These are phyloP conservation scores for Channa argus DNA, from an alignment of 2,113 vertebrate species.

Conservation along the genomic window DNA sequence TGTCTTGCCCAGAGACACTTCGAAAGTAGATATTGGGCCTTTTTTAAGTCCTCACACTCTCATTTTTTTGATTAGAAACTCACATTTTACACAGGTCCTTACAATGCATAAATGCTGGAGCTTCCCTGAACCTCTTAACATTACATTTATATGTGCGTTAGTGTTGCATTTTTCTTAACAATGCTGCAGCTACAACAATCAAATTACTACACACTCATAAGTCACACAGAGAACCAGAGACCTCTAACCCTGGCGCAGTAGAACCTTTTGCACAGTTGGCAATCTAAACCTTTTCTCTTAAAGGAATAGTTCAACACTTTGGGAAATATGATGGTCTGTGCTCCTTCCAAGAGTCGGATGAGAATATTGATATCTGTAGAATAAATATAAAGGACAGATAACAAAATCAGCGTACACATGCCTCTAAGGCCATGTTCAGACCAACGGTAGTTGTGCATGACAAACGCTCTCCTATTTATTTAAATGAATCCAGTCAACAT, in stretches of 20 bases:
- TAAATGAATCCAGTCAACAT: background rate
- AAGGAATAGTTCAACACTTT: background rate
- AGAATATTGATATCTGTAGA: background rate
- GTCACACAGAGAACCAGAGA: background rate
- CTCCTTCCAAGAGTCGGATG: background rate
- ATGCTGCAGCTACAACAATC: background rate
- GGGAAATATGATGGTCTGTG: background rate
- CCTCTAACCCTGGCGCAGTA: background rate
- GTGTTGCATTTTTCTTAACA: background rate
- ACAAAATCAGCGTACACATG: background rate
- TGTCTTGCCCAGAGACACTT: too few relatives aligned
- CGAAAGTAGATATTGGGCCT: too few relatives aligned
- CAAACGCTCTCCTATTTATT: background rate
- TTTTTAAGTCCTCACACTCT: too few relatives aligned
- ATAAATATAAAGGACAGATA: background rate
- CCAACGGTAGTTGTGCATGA: background rate
- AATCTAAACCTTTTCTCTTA: background rate
- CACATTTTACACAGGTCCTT: background rate
- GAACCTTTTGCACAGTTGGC: background rate
- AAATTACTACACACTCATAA: background rate
- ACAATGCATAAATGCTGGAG: background rate
- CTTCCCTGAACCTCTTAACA: background rate
- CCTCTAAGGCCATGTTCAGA: background rate
- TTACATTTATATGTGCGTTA: background rate
- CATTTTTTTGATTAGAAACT: background rate